phyloP scores from a whole-genome alignment of 1,140 invertebrate genomes.

The Mercenaria mercenaria region DNA sequence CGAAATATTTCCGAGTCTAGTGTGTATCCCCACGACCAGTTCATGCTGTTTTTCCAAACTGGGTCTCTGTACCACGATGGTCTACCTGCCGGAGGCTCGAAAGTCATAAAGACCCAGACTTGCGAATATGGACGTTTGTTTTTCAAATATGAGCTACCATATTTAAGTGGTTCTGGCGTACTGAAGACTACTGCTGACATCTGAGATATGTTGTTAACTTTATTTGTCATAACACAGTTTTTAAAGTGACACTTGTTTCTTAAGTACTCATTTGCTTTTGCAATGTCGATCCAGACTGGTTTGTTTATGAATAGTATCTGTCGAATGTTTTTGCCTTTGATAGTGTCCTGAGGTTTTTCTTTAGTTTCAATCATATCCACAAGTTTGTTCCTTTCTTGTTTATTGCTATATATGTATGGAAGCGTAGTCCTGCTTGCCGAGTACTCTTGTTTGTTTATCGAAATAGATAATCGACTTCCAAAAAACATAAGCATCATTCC shows the following conservation, averaged over 20 bases:
- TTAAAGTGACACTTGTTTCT: not conserved
- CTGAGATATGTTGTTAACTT: not conserved
- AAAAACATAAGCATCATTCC: too few species aligned
- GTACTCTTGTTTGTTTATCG: too few species aligned
- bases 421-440: too few species aligned
- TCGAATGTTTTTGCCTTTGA: too few species aligned
- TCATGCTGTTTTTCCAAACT: conserved; percentile 4
- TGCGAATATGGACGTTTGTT: not conserved
- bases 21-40: conserved; percentile 34
- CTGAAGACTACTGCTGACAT: conserved; percentile 3
- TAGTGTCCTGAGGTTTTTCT: too few species aligned
- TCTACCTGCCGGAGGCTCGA: not conserved
- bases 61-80: not conserved
- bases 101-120: conserved; percentile 21
- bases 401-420: too few species aligned
- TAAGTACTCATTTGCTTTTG: not conserved
- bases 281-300: not conserved
- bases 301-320: not conserved
- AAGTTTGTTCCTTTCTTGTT: too few species aligned
- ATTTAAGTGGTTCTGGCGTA: not conserved
- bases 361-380: too few species aligned
- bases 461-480: too few species aligned
- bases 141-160: not conserved
- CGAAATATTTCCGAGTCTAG: conserved; percentile 4
- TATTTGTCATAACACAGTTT: not conserved